Percentiles rank a stretch among this genome's conserved stretches.
Evolutionary conservation across 2,113 vertebrate species (phyloP).

Genomic region (Heterochromis multidens): DNA sequence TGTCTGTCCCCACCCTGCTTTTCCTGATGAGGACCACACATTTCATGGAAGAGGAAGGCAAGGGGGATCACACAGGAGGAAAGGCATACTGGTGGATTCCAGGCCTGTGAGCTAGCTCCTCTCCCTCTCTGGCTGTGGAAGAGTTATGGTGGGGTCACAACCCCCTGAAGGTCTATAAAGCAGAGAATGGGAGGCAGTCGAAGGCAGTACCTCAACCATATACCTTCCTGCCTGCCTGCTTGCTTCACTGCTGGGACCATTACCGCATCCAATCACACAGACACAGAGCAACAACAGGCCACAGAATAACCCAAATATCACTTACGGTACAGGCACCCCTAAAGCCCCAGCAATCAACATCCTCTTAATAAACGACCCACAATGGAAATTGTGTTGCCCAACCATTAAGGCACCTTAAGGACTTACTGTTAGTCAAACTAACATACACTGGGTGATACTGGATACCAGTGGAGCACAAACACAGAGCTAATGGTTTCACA

Average conservation of each 20-base stretch:
- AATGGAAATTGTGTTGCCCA: slow-evolving; percentile 38
- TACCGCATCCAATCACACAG: slow-evolving; percentile 43
- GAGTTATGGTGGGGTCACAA: slow-evolving; percentile 68
- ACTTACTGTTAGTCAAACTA: slow-evolving; percentile 43
- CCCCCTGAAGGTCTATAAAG: slow-evolving; percentile 67
- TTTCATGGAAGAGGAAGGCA: slow-evolving; percentile 6
- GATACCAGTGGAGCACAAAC: slow-evolving; percentile 45
- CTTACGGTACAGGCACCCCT: slow-evolving; percentile 53
- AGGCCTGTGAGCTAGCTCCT: slow-evolving; percentile 57
- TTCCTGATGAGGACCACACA: slow-evolving; percentile 51
- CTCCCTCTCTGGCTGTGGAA: slow-evolving; percentile 36
- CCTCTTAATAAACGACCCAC: slow-evolving; percentile 61
- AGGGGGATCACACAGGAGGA: slow-evolving; percentile 20
- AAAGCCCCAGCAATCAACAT: slow-evolving; percentile 64
- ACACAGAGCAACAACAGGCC: slow-evolving; percentile 45
- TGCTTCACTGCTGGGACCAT: slow-evolving; percentile 61
- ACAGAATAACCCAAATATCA: slow-evolving; percentile 70
- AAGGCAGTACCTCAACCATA: slow-evolving; percentile 28
- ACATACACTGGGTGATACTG: slow-evolving; percentile 51
- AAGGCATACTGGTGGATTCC: slow-evolving; percentile 56
- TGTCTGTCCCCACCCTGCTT: not conserved
- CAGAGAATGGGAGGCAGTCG: slow-evolving; percentile 41
- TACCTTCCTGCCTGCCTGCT: slow-evolving; percentile 30
- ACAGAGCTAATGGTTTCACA: slow-evolving; percentile 67
- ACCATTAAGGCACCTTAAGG: slow-evolving; percentile 59